Evolutionary conservation across 35 echinoderm and acorn worm genomes (phyloP).

Genomic region (Strongylocentrotus purpuratus): DNA sequence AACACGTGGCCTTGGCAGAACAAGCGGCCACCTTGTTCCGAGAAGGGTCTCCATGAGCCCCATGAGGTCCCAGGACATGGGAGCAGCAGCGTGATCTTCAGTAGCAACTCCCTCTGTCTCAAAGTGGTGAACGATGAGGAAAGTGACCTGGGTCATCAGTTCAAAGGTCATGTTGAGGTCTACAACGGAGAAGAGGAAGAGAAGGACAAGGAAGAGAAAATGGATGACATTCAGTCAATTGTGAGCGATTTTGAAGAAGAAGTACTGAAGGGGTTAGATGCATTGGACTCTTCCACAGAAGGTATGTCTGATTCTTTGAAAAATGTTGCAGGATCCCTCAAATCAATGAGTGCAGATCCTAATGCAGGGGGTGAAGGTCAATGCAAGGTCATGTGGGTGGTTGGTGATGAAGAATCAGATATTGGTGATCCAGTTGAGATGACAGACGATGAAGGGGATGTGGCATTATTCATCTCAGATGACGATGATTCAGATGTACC

Average conservation of each 20-base stretch:
- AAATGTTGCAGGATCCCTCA: conserved; percentile 22
- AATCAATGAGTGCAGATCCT: background rate
- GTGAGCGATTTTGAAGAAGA: conserved; percentile 21
- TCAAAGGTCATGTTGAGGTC: background rate
- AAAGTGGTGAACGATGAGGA: conserved; percentile 17
- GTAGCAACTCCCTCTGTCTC: background rate
- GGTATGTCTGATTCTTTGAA: conserved; percentile 32
- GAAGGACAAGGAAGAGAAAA: background rate
- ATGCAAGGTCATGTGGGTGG: background rate
- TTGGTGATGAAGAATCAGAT: background rate
- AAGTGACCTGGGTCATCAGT: background rate
- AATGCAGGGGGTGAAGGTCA: background rate
- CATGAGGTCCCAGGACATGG: background rate
- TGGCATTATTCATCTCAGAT: background rate
- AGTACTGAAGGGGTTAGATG: background rate
- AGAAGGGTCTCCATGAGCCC: background rate
- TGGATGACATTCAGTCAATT: background rate
- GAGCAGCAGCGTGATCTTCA: conserved; percentile 39
- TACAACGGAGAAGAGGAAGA: background rate
- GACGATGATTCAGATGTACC: background rate
- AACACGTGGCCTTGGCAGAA: conserved; percentile 31
- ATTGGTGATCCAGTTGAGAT: background rate
- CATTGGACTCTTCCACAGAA: background rate
- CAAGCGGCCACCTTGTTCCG: background rate
- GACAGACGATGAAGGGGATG: background rate